Evolutionary conservation across 2,113 vertebrate genomes (phyloP).

Genomic region (Phyllopteryx taeniolatus): DNA sequence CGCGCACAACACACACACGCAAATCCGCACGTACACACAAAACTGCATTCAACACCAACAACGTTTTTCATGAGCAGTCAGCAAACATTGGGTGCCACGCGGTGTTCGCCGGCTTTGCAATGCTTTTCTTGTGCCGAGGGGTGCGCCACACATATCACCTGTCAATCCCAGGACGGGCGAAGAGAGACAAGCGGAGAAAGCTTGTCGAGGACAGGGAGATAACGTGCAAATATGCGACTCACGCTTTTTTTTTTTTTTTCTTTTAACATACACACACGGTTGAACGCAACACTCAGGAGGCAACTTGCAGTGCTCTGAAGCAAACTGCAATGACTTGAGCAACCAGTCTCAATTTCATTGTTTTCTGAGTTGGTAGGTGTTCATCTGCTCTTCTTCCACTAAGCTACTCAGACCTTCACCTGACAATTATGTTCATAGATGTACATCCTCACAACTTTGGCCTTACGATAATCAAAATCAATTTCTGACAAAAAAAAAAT

Average conservation of each 20-base stretch:
- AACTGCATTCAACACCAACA: not conserved
- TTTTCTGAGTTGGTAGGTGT: not conserved
- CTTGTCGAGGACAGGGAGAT: not conserved
- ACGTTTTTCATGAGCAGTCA: not conserved
- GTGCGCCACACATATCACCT: not conserved
- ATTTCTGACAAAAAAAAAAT: not conserved
- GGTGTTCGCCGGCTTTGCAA: not conserved
- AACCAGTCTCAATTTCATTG: not conserved
- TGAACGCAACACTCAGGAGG: too few species aligned
- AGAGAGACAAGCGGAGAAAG: not conserved
- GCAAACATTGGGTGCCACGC: not conserved
- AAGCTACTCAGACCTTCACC: not conserved
- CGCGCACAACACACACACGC: not conserved
- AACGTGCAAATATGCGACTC: not conserved
- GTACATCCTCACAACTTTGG: not conserved
- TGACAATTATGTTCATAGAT: not conserved
- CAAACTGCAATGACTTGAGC: too few species aligned
- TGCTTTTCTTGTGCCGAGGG: not conserved
- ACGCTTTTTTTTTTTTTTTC: not conserved
- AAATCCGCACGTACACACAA: slow-evolving; percentile 6
- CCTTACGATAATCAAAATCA: not conserved
- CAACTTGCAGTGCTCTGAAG: not conserved
- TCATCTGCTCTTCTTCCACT: not conserved
- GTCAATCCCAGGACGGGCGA: not conserved
- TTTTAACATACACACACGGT: too few species aligned